Percentiles rank a stretch among this genome's conserved stretches.
phyloP scores from a whole-genome alignment of 2,888 invertebrate species.

The Synanthedon andrenaeformis region DNA sequence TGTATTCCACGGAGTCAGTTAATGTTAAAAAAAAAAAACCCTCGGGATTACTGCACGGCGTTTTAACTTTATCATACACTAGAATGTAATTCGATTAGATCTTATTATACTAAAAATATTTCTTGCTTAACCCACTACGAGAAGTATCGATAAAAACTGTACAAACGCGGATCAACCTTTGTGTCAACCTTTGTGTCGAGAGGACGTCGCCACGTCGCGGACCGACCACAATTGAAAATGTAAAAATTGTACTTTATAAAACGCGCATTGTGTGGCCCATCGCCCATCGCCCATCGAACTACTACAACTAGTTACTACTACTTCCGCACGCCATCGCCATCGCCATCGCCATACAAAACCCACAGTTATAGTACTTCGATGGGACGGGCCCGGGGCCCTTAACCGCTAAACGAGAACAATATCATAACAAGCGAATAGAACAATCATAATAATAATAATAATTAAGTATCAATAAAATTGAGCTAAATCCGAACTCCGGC shows the following conservation, averaged over 20 bases:
- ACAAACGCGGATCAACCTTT: conserved; percentile 53
- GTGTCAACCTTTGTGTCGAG: conserved; percentile 40
- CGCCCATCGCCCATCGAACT: conserved; percentile 17
- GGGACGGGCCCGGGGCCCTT: too few species aligned
- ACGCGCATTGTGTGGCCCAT: conserved; percentile 24
- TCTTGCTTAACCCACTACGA: conserved; percentile 63
- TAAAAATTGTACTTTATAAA: conserved; percentile 46
- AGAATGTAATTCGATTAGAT: conserved; percentile 69
- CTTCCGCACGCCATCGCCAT: too few species aligned
- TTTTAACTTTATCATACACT: conserved; percentile 52
- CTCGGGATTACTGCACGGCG: conserved; percentile 42
- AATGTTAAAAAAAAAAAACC: conserved; percentile 33
- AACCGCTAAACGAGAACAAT: conserved; percentile 9
- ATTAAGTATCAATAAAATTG: conserved; percentile 63
- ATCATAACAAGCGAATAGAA: conserved; percentile 61
- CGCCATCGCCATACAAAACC: too few species aligned
- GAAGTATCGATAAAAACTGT: conserved; percentile 67
- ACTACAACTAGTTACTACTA: too few species aligned
- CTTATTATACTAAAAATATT: conserved; percentile 67
- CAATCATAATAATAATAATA: conserved; percentile 27
- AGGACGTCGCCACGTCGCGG: conserved; percentile 40
- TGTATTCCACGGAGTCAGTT: conserved; percentile 58
- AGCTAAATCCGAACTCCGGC: conserved; percentile 50
- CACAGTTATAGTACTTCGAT: neutral
- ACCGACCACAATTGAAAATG: conserved; percentile 26